A percentile compares a stretch with the other conserved stretches of the same genome.
Conservation (phyloP, 53 echinoderm and acorn worm genomes). For the Apostichopus leukothele region DNA sequence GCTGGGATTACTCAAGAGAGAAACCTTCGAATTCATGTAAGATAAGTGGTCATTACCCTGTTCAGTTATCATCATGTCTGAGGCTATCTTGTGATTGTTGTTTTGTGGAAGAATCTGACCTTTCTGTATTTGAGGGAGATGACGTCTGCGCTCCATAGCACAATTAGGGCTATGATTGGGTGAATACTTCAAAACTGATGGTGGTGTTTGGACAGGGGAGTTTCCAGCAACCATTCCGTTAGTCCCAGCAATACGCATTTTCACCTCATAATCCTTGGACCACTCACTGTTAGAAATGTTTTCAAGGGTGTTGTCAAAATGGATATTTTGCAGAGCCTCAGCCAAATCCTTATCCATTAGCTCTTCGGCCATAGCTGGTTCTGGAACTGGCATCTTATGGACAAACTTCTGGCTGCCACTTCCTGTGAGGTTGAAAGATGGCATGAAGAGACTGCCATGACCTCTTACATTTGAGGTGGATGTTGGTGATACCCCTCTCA, state of each 20-base stretch:
- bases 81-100: neutral
- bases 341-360: constrained; percentile 34
- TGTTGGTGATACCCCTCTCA: constrained; percentile 27
- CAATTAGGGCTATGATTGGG: constrained; percentile 21
- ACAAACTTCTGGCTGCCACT: constrained; percentile 21
- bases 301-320: constrained; percentile 31
- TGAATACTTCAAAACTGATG: constrained; percentile 7
- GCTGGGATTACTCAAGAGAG: constrained; percentile 1
- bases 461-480: constrained; percentile 15
- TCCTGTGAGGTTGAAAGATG: constrained; percentile 2
- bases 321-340: constrained; percentile 33
- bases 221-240: no score
- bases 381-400: constrained; percentile 20
- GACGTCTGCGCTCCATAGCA: neutral
- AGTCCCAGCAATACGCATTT: neutral
- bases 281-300: constrained; percentile 35
- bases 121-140: no score
- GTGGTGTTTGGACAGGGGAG: neutral
- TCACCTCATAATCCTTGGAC: constrained; percentile 17
- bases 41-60: neutral
- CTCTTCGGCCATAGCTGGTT: constrained; percentile 2
- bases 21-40: neutral
- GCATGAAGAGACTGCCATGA: constrained; percentile 41
- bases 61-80: neutral
- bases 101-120: neutral